A percentile compares a stretch with the other conserved stretches of the same genome.
These are phyloP conservation scores for Drosophila mimetica DNA, from an alignment of 2,888 invertebrate genomes.

Conservation along the genomic window DNA sequence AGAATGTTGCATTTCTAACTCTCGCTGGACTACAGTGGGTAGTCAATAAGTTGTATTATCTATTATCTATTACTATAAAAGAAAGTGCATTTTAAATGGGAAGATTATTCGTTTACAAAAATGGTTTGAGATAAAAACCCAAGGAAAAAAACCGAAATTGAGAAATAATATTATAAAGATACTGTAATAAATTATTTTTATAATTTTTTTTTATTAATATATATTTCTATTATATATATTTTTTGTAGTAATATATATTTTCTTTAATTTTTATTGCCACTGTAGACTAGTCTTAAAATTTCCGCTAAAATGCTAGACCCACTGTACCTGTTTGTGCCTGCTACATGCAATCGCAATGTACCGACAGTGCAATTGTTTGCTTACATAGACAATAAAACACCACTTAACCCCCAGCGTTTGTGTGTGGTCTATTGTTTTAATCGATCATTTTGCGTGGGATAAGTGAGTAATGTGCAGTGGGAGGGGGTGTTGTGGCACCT, in stretches of 20 bases:
- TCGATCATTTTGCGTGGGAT: conserved; percentile 22
- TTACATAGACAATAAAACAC: conserved; percentile 17
- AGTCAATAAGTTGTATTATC: too few relatives aligned
- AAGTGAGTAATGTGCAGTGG: conserved; percentile 14
- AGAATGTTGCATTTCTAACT: neutral
- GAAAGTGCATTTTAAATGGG: too few relatives aligned
- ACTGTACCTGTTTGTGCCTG: conserved; percentile 9
- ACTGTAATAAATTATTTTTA: too few relatives aligned
- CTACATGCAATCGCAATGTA: conserved; percentile 16
- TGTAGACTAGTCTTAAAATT: too few relatives aligned
- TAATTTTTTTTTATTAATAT: neutral
- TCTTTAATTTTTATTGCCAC: too few relatives aligned
- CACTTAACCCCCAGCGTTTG: conserved; percentile 14
- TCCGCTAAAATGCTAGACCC: neutral
- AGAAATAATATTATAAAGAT: too few relatives aligned
- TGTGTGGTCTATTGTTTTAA: conserved; percentile 3
- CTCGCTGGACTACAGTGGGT: conserved; percentile 3
- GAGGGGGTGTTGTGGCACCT: conserved; percentile 3
- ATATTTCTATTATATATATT: too few relatives aligned
- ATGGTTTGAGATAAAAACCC: neutral
- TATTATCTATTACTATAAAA: too few relatives aligned
- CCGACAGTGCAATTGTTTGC: conserved; percentile 19
- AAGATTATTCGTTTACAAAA: neutral
- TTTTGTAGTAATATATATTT: too few relatives aligned
- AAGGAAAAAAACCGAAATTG: too few relatives aligned